A percentile compares a stretch with the other conserved stretches of the same genome.
These are phyloP conservation scores for Dicyrtomina minuta DNA, from an alignment of 2,888 invertebrate species.

Conservation along the genomic window DNA sequence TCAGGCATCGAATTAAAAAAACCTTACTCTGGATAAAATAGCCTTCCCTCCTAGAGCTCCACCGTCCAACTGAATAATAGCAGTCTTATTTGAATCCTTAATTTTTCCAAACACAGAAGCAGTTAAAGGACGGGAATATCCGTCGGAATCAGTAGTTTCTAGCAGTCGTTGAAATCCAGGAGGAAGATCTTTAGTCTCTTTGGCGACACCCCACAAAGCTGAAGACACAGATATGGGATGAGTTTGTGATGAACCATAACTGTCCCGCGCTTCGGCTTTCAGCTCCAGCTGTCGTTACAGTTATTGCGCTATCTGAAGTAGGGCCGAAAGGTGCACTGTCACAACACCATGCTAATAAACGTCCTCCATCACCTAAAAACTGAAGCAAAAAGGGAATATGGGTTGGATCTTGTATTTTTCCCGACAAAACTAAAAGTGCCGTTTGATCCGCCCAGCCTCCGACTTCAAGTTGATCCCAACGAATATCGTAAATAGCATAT, in stretches of 20 bases:
- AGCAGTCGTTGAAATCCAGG: conserved; percentile 41
- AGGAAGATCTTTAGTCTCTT: conserved; percentile 37
- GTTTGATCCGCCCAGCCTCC: conserved; percentile 69
- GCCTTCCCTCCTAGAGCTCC: conserved; percentile 69
- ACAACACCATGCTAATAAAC: conserved; percentile 49
- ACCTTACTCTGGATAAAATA: conserved; percentile 73
- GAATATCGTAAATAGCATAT: conserved; percentile 59
- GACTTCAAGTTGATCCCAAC: conserved; percentile 57
- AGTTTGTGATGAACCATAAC: conserved; percentile 27
- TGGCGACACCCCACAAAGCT: conserved; percentile 28
- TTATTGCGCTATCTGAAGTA: conserved; percentile 7
- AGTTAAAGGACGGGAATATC: conserved; percentile 47
- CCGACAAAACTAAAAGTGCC: conserved; percentile 74
- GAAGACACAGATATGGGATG: conserved; percentile 36
- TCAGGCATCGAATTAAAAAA: background rate
- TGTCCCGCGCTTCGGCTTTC: no score
- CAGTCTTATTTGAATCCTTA: conserved; percentile 40
- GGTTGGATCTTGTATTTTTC: conserved; percentile 67
- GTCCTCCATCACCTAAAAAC: conserved; percentile 51
- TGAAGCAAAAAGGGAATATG: conserved; percentile 58
- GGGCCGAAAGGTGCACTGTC: conserved; percentile 49
- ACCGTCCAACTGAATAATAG: conserved; percentile 55
- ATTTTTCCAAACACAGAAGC: conserved; percentile 44
- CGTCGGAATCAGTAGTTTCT: conserved; percentile 50
- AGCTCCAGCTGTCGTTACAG: no score